phyloP scores from a whole-genome alignment of 2,888 invertebrate species.

The Euzetes globulus region DNA sequence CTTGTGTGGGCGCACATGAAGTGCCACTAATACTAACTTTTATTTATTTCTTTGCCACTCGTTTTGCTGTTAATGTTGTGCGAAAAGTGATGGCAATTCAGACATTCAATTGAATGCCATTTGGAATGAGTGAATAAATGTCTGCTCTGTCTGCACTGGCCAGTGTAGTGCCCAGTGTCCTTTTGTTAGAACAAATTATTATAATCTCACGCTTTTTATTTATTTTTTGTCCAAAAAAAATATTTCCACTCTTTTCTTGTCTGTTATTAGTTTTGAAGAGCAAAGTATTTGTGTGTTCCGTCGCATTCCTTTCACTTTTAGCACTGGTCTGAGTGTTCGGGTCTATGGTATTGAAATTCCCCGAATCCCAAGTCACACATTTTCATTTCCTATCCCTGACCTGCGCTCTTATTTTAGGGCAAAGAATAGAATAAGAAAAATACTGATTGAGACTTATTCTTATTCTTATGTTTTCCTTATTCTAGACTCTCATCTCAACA shows the following conservation, averaged over 20 bases:
- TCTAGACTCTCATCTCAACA: not conserved
- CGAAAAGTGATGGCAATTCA: not conserved
- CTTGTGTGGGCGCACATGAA: not conserved
- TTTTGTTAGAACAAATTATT: not conserved
- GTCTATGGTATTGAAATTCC: slow-evolving; percentile 16
- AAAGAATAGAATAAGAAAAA: not conserved
- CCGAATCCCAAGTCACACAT: slow-evolving; percentile 22
- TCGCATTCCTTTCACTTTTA: not conserved
- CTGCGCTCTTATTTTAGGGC: not conserved
- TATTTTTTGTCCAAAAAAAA: not conserved
- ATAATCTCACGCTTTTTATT: not conserved
- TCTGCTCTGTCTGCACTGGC: no score
- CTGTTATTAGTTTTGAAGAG: not conserved
- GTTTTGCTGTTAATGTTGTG: not conserved
- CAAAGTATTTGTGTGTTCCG: not conserved
- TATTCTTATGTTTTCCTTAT: not conserved
- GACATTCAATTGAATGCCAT: not conserved
- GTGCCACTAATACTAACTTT: slow-evolving; percentile 1
- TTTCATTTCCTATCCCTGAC: slow-evolving; percentile 22
- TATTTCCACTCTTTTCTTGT: not conserved
- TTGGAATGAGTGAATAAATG: not conserved
- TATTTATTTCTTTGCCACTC: slow-evolving; percentile 28
- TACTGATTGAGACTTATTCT: slow-evolving; percentile 9
- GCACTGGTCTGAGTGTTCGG: not conserved
- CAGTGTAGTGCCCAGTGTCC: not conserved